Evolutionary conservation across 2,888 invertebrate genomes (phyloP), one percentile per base, ranked within the genome.

Genomic region (Conops quadrifasciatus): DNA sequence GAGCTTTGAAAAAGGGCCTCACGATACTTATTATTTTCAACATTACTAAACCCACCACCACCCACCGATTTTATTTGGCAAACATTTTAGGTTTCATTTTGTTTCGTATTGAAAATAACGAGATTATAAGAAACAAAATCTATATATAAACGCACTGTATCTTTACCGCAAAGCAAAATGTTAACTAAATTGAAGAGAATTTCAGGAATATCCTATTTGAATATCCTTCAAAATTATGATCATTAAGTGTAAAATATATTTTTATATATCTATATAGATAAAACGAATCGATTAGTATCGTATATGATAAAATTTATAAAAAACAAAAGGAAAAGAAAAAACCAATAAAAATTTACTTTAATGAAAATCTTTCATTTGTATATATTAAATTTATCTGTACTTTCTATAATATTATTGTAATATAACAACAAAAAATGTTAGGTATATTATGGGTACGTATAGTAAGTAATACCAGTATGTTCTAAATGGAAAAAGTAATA

Each of bases 201-300:
- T 63, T 21, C 63, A 70, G 67, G 45, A 70, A 45, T 53, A 70
- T 67, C 71, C 58, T 51, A 49, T 47, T 62, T 28, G 16, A 69
- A 63, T 30, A 28, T 59, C 26, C 36, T 45, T n/a, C 36, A 43
- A 49, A 36, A 36, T 36, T 36, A 7, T 49, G n/a, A 49, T 49
- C 21, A 21, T 16, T 21, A 47, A 26, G 45, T 63, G 2, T 21
- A 70, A 65, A 68, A 64, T 56, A 51, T 45, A 63, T 24, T 59
- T 53, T 30, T 51, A 66, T 24, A 69, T 68, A 60, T 69, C 19
- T 65, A 70, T 26, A 71, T 67, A 72, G 15, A 21, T 69, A 72
- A 77, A 80, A 79, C 78, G 80, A 81, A 80, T 80, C 80, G 80
- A 81, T 81, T 80, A 81, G 80, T 80, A 80, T 67, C 62, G 47